A percentile compares a stretch with the other conserved stretches of the same genome.
These are phyloP conservation scores for Homalodisca vitripennis DNA, from an alignment of 1,140 invertebrate species.

Conservation along the genomic window DNA sequence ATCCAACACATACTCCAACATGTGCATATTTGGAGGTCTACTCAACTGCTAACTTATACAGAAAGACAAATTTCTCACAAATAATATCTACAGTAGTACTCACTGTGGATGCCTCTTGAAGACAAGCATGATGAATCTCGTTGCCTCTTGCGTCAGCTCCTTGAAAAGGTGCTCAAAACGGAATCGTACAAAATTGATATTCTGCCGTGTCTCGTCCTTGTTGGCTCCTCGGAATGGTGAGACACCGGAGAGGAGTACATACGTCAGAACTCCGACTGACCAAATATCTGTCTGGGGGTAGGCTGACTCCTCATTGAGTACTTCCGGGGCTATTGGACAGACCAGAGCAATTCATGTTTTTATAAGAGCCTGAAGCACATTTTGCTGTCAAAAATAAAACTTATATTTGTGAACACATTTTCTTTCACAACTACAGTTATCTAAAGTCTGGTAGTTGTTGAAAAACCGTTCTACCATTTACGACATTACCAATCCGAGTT, in stretches of 20 bases:
- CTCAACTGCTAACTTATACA: too few relatives aligned
- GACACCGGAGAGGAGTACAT: constrained; percentile 90
- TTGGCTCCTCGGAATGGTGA: constrained; percentile 87
- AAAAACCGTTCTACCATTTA: too few relatives aligned
- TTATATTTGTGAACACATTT: too few relatives aligned
- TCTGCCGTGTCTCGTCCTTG: constrained; percentile 83
- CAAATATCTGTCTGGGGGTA: constrained; percentile 93
- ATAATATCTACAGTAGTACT: constrained; percentile 48
- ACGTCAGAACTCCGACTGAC: constrained; percentile 90
- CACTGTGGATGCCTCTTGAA: constrained; percentile 92
- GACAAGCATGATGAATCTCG: constrained; percentile 91
- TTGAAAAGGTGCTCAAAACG: constrained; percentile 93
- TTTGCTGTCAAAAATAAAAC: too few relatives aligned
- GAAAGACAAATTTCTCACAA: too few relatives aligned
- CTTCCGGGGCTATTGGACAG: constrained; percentile 78
- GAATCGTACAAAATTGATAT: constrained; percentile 91
- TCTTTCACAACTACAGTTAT: too few relatives aligned
- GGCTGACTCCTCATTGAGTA: constrained; percentile 81
- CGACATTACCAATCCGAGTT: too few relatives aligned
- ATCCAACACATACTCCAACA: too few relatives aligned
- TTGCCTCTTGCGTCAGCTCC: constrained; percentile 91
- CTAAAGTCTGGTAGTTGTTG: too few relatives aligned
- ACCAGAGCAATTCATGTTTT: too few relatives aligned
- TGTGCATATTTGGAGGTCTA: too few relatives aligned
- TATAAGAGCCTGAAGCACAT: too few relatives aligned